Evolutionary conservation across 1,140 invertebrate species (phyloP).

Genomic region (Drosophila simulans): DNA sequence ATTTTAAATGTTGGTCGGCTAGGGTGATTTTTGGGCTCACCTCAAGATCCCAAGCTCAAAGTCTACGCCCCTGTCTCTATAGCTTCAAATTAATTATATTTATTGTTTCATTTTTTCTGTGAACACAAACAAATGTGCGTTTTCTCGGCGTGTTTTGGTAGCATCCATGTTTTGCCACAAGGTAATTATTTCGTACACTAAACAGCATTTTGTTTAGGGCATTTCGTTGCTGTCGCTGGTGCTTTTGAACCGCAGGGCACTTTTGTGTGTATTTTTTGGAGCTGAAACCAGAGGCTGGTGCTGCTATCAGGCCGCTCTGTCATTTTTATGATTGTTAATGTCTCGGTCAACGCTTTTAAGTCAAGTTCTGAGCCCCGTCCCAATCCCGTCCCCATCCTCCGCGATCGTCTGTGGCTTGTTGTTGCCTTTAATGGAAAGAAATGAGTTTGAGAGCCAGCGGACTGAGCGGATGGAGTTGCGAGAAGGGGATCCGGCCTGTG

Average conservation of each 20-base stretch:
- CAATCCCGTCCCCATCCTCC: constrained; percentile 4
- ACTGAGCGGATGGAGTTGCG: constrained; percentile 3
- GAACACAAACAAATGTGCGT: constrained; percentile 35
- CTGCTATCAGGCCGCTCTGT: constrained; percentile 51
- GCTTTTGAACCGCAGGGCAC: constrained; percentile 74
- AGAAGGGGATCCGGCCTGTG: constrained; percentile 26
- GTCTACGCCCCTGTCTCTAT: constrained; percentile 35
- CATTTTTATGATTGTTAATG: constrained; percentile 69
- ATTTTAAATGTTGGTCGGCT: not conserved
- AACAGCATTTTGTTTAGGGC: constrained; percentile 42
- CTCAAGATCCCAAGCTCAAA: constrained; percentile 6
- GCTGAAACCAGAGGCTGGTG: constrained; percentile 32
- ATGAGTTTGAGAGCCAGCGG: constrained; percentile 53
- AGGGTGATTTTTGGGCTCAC: not conserved
- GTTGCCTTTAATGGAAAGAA: constrained; percentile 62
- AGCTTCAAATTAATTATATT: constrained; percentile 60
- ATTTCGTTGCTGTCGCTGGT: constrained; percentile 25
- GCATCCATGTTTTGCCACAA: constrained; percentile 67
- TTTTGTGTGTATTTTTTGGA: constrained; percentile 30
- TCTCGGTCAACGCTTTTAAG: constrained; percentile 79
- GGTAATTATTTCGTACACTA: constrained; percentile 67
- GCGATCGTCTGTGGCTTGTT: constrained; percentile 18
- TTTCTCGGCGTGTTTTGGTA: constrained; percentile 52
- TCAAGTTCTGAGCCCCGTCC: constrained; percentile 69
- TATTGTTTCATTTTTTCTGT: constrained; percentile 28